Evolutionary conservation across 2,888 invertebrate species (phyloP).

Genomic region (Melanotus villosus): DNA sequence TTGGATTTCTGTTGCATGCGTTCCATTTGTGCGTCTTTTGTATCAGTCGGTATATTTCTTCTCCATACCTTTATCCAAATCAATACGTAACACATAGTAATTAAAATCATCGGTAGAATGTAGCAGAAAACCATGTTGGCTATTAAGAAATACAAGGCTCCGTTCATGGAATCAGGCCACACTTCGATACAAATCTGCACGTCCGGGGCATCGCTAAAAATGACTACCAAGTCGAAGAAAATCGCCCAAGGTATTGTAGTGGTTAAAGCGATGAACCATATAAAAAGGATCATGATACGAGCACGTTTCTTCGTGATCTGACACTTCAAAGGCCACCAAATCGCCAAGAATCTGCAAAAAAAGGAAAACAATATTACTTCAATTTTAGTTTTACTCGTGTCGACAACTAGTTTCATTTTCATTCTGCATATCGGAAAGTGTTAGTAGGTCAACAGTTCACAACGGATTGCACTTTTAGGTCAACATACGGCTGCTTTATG

Average conservation of each 20-base stretch:
- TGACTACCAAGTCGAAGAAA: conserved; percentile 86
- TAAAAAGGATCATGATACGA: conserved; percentile 88
- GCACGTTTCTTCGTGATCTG: conserved; percentile 93
- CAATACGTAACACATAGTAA: conserved; percentile 91
- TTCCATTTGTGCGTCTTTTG: conserved; percentile 92
- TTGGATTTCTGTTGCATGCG: conserved; percentile 95
- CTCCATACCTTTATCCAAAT: conserved; percentile 91
- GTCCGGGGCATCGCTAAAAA: conserved; percentile 82
- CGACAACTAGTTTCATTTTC: conserved; percentile 37
- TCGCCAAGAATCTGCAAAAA: conserved; percentile 90
- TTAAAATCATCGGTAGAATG: conserved; percentile 90
- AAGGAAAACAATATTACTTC: conserved; percentile 24
- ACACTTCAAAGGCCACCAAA: conserved; percentile 94
- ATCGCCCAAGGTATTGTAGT: conserved; percentile 93
- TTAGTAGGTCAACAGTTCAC: conserved; percentile 35
- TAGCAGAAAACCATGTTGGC: conserved; percentile 93
- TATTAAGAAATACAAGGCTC: conserved; percentile 88
- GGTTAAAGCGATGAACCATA: conserved; percentile 89
- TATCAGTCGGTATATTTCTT: conserved; percentile 90
- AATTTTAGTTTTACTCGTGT: conserved; percentile 15
- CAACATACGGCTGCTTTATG: not conserved
- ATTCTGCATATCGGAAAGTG: conserved; percentile 34
- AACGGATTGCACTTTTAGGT: conserved; percentile 24
- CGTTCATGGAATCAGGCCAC: conserved; percentile 89
- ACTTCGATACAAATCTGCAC: conserved; percentile 84